A percentile compares a stretch with the other conserved stretches of the same genome.
Evolutionary conservation across 2,888 invertebrate species (phyloP).

Genomic region (Eurytoma californica): DNA sequence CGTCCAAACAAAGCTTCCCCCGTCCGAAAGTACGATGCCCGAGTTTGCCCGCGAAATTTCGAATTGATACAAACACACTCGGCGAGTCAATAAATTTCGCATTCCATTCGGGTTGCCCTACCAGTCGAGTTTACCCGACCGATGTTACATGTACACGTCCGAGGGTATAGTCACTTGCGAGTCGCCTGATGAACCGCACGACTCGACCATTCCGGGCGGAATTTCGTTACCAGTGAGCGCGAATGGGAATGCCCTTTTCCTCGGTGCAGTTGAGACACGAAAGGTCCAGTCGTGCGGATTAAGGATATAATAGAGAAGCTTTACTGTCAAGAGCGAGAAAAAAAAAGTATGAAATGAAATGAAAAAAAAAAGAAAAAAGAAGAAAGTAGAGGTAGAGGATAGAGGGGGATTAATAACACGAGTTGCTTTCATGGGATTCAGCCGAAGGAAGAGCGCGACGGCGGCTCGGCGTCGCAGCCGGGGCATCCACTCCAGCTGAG

Average conservation of each 20-base stretch:
- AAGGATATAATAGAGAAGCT: neutral
- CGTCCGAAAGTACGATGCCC: too few species aligned
- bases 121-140: too few species aligned
- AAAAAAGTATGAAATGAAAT: neutral
- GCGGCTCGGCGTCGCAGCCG: slow-evolving; percentile 62
- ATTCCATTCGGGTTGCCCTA: neutral
- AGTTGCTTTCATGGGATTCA: slow-evolving; percentile 73
- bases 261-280: too few species aligned
- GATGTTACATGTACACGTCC: slow-evolving; percentile 40
- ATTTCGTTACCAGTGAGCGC: too few species aligned
- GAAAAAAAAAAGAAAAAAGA: neutral
- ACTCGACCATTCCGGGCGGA: too few species aligned
- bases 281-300: too few species aligned
- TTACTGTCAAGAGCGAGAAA: neutral
- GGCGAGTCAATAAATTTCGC: neutral
- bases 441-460: slow-evolving; percentile 36
- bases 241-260: too few species aligned
- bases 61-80: too few species aligned
- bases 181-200: too few species aligned
- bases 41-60: too few species aligned
- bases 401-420: slow-evolving; percentile 28
- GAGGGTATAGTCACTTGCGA: neutral
- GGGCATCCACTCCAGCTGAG: slow-evolving; percentile 72
- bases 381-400: neutral
- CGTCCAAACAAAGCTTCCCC: neutral